Base-by-base conservation (phyloP, 2,797 vertebrate genomes). In the Nannoperca obscura region DNA sequence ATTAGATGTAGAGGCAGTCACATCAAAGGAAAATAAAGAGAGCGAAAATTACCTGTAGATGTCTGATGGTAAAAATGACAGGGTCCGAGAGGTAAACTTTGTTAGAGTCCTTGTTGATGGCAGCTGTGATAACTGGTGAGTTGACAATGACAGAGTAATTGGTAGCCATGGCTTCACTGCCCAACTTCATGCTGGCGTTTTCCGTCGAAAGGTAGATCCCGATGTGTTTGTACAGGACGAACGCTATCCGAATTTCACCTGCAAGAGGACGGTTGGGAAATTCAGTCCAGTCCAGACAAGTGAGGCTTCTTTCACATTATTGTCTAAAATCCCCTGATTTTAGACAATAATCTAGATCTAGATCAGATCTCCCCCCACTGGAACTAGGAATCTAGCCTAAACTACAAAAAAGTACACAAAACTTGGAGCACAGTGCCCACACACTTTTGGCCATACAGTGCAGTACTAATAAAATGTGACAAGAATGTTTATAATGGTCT, bases 141-240 rank as follows among this genome's bases (percentile, higher is more conserved):
- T 99, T 99, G 91, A 99, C 98, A 1, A 99, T 99, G 90, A 99
- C 95, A 0, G 98, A 98, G 91, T 99, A 97, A 91, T 99, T 99
- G 78, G 97, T 97, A 0, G 96, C 96, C 94, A 98, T 92, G 0
- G 97, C 97, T 85, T 99, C 97, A 10, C 92, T 96, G 88, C 97
- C 97, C 87, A 98, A 87, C 89, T 98, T 99, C 95, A 99, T 96
- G 94, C 97, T 99, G 89, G 98, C 97, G 0, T 99, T 99, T 86
- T 99, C 98, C 19, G 98, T 99, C 22, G 98, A 98, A 30, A 99
- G 95, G 92, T 99, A 99, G 50, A 95, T 93, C 2, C 98, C 98
- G 84, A 99, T 94, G 90, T 99, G 98, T 89, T 99, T 98, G 94
- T 99, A 99, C 2, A 99, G 92, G 75, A 99, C 97, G 57, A 99